Evolutionary conservation across 2,113 vertebrate species (phyloP), one percentile per base, ranked within the genome.

Genomic region (Forbesichthys agassizii): DNA sequence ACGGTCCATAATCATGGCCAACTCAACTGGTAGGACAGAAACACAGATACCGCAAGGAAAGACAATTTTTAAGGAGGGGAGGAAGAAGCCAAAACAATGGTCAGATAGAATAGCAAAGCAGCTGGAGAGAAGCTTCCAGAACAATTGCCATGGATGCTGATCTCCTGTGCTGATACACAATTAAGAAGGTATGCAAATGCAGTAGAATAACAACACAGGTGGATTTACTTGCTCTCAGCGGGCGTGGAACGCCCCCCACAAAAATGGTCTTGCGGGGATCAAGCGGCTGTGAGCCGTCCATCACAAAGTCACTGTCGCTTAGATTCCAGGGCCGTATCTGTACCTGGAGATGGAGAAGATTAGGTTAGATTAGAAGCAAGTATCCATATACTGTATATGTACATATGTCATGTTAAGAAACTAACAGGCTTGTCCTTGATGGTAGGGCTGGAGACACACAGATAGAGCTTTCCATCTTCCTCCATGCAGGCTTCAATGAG

Each of bases 351-450:
- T 8, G 9, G 51, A n/a, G 9, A 9, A 13, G 14, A 13, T 52
- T 52, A 13, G 4, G 9, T 52, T 9, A n/a, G 11, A 10, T 52
- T n/a, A 52, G 3, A 52, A 11, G 11, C 9, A 52, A 11, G 11
- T 13, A 52, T n/a, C 9, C 11, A 52, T 52, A 4, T 13, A 11
- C 48, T 13, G 3, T 52, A 52, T 11, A 13, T 52, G 11, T 11
- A 58, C 56, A 27, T 18, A 1, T 33, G 6, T 27, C 11, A 27
- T 33, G 48, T 53, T 11, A 49, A 0, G 7, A 18, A 76, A 93
- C 96, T 96, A 92, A 99, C 97, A n/a, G 97, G 97, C 74, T 99
- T 99, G 90, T 99, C 97, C 88, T 99, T 99, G 87, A 99, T 99
- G 61, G 97, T 99, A 69, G 97, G 97, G 80, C 97, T 99, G 88